Evolutionary conservation across 2,888 invertebrate species (phyloP).

Genomic region (Oligia latruncula): DNA sequence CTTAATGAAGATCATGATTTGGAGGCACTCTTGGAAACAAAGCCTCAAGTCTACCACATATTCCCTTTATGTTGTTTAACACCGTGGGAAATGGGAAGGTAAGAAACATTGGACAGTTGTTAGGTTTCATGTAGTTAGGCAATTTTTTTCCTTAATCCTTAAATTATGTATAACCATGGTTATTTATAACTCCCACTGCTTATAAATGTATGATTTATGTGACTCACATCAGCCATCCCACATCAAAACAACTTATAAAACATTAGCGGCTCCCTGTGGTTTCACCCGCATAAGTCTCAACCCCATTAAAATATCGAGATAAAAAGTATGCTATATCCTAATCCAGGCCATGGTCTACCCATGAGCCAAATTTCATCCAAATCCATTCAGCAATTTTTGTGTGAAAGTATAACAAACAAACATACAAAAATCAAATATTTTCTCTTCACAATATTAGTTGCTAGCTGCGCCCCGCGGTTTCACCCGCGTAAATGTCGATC

Average conservation of each 20-base stretch:
- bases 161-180: neutral
- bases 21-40: constrained; percentile 94
- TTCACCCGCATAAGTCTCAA: neutral
- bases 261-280: neutral
- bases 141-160: neutral
- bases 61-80: constrained; percentile 97
- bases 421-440: neutral
- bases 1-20: constrained; percentile 96
- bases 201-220: neutral
- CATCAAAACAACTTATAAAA: neutral
- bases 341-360: neutral
- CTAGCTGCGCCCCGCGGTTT: no score
- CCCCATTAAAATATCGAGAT: neutral
- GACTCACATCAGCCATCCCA: neutral
- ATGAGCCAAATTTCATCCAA: neutral
- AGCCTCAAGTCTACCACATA: constrained; percentile 96
- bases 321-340: neutral
- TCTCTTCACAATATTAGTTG: no score
- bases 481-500: no score
- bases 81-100: constrained; percentile 98
- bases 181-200: neutral
- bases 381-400: neutral
- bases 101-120: constrained; percentile 38
- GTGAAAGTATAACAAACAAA: neutral
- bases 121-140: neutral